Conservation (phyloP, 2,888 invertebrate species). For the Drosophila demipolita region DNA sequence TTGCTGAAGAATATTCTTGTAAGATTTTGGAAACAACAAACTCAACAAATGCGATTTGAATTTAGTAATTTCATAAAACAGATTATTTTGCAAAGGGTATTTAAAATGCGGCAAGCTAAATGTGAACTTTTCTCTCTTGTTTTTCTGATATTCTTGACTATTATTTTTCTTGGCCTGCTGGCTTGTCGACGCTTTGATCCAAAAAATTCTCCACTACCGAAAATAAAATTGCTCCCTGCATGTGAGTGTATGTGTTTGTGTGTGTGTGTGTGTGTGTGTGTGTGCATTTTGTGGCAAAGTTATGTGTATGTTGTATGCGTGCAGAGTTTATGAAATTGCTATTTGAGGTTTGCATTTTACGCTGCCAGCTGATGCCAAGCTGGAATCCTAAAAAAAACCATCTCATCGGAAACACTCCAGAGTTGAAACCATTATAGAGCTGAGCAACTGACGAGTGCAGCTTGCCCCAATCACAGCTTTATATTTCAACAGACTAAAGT, state of each 20-base stretch:
- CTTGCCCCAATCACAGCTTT: conserved; percentile 19
- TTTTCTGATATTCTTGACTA: conserved; percentile 10
- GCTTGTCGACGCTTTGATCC: conserved; percentile 43
- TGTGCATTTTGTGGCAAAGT: conserved; percentile 38
- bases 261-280: conserved; percentile 2
- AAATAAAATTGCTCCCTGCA: conserved; percentile 32
- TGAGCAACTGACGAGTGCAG: conserved; percentile 15
- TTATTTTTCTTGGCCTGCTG: conserved; percentile 53
- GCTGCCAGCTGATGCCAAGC: conserved; percentile 50
- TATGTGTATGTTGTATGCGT: conserved; percentile 65
- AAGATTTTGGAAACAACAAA: background rate
- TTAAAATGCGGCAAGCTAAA: background rate
- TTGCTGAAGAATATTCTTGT: background rate
- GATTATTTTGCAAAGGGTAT: conserved; percentile 3
- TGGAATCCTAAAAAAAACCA: conserved; percentile 1
- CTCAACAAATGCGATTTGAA: background rate
- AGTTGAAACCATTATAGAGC: conserved; percentile 6
- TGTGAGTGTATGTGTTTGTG: background rate
- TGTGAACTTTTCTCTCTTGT: background rate
- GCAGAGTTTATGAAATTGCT: conserved; percentile 68
- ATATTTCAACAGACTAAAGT: conserved; percentile 14
- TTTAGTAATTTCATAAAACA: background rate
- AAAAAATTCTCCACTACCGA: conserved; percentile 46
- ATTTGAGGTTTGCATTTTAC: conserved; percentile 59
- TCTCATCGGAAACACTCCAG: conserved; percentile 10